A percentile compares a stretch with the other conserved stretches of the same genome.
phyloP scores from a whole-genome alignment of 2,797 vertebrate species.

The Ctenosaura bakeri region DNA sequence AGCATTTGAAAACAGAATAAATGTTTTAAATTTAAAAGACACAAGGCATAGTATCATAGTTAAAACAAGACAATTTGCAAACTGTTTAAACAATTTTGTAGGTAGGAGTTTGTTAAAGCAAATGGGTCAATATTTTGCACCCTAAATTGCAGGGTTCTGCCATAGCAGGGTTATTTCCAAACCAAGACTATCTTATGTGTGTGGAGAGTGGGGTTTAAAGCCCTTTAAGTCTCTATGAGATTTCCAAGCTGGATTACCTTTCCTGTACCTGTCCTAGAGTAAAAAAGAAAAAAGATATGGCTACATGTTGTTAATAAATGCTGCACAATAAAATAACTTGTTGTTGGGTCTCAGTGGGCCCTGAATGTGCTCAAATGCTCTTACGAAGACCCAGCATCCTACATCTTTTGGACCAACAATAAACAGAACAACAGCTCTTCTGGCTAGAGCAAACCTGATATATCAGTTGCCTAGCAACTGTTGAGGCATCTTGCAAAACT shows the following conservation, averaged over 20 bases:
- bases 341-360: not conserved
- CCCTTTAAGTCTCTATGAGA: no score
- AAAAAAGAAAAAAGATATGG: not conserved
- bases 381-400: not conserved
- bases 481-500: conserved; percentile 20
- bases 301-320: no score
- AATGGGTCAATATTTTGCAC: not conserved
- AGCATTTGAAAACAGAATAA: no score
- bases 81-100: not conserved
- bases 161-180: not conserved
- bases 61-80: no score
- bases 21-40: no score
- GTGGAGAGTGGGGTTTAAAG: no score
- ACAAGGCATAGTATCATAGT: no score
- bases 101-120: not conserved
- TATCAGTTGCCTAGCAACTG: conserved; percentile 45
- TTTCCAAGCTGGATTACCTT: no score
- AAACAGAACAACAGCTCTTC: conserved; percentile 23
- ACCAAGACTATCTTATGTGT: not conserved
- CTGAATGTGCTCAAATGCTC: not conserved
- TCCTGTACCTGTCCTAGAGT: not conserved
- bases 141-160: not conserved
- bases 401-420: not conserved
- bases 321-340: not conserved
- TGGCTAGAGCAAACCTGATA: conserved; percentile 1